Conservation (phyloP, 1,140 invertebrate species). For the Hydropsyche tenuis region DNA sequence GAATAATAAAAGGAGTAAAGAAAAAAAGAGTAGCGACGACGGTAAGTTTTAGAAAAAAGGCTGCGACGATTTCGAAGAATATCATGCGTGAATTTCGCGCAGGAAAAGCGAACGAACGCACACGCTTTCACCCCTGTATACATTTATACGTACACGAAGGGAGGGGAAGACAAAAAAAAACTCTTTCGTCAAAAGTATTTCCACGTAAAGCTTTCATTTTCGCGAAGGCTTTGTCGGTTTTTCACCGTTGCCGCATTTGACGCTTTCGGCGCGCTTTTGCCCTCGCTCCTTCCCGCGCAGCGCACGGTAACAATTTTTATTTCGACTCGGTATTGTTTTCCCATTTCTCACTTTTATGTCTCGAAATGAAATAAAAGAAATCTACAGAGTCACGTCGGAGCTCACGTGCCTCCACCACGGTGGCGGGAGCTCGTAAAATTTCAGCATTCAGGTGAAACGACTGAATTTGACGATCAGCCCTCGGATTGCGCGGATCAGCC, state of each 20-base stretch:
- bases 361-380: slow-evolving; percentile 49
- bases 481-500: slow-evolving; percentile 34
- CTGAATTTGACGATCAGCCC: slow-evolving; percentile 38
- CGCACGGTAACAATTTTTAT: slow-evolving; percentile 46
- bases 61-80: slow-evolving; percentile 25
- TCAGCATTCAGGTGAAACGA: slow-evolving; percentile 38
- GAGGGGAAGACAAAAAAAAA: slow-evolving; percentile 19
- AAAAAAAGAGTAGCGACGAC: neutral
- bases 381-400: slow-evolving; percentile 43
- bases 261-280: neutral
- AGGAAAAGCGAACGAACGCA: neutral
- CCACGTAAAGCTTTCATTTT: slow-evolving; percentile 39
- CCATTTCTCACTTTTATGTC: slow-evolving; percentile 50
- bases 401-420: slow-evolving; percentile 18
- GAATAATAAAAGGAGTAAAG: slow-evolving; percentile 15
- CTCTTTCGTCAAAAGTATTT: slow-evolving; percentile 38
- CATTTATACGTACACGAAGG: neutral
- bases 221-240: slow-evolving; percentile 37
- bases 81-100: slow-evolving; percentile 26
- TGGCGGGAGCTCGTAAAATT: slow-evolving; percentile 40
- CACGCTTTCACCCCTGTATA: neutral
- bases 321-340: slow-evolving; percentile 48
- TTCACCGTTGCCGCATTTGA: slow-evolving; percentile 32
- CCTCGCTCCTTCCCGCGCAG: neutral
- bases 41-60: slow-evolving; percentile 20